Evolutionary conservation across 2,797 vertebrate species (phyloP).

Genomic region (Rhabdomys pumilio): DNA sequence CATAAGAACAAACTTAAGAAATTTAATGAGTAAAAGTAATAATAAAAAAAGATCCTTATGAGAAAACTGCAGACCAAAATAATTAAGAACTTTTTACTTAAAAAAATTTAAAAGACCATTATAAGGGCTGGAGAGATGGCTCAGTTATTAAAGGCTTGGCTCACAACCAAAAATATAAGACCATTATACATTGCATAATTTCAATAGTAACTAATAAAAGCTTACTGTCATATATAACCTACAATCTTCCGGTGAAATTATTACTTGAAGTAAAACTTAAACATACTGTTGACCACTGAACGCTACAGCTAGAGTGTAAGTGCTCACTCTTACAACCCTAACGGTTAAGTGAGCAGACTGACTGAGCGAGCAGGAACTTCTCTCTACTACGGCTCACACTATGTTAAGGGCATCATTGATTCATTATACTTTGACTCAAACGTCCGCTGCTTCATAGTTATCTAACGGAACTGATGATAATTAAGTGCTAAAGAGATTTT

Average conservation of each 20-base stretch:
- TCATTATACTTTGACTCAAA: constrained; percentile 43
- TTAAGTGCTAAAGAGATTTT: constrained; percentile 39
- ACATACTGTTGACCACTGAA: constrained; percentile 58
- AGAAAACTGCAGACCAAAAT: constrained; percentile 65
- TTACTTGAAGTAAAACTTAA: constrained; percentile 74
- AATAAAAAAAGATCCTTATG: constrained; percentile 7
- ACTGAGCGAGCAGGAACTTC: constrained; percentile 28
- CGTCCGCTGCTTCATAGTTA: constrained; percentile 9
- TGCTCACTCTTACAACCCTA: constrained; percentile 10
- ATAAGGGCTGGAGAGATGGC: background rate
- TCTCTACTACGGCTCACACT: background rate
- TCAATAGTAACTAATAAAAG: constrained; percentile 75
- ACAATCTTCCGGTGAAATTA: constrained; percentile 74
- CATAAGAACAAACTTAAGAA: constrained; percentile 42
- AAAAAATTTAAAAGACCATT: constrained; percentile 44
- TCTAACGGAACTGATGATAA: constrained; percentile 66
- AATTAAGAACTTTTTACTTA: constrained; percentile 54
- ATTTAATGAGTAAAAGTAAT: constrained; percentile 46
- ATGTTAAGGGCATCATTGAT: background rate
- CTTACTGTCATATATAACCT: constrained; percentile 60
- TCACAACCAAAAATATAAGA: constrained; percentile 37
- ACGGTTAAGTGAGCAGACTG: constrained; percentile 26
- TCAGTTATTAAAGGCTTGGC: too few relatives aligned
- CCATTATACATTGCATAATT: constrained; percentile 54
- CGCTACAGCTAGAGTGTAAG: constrained; percentile 62